phyloP scores from a whole-genome alignment of 2,797 vertebrate species.

The Apodemus agrarius region DNA sequence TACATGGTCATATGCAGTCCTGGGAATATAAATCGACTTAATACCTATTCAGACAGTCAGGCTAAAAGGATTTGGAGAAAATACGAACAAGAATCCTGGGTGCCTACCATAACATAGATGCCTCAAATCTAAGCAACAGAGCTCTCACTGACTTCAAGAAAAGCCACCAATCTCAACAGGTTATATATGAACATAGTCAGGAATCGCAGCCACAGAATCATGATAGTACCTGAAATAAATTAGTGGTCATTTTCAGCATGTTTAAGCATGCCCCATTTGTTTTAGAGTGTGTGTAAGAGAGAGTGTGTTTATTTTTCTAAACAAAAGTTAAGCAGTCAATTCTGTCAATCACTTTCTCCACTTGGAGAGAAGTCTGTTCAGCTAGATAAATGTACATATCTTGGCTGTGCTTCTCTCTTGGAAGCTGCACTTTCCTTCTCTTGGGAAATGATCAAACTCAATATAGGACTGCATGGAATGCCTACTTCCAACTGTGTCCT shows the following conservation, averaged over 20 bases:
- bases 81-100: fast-evolving
- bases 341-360: neutral
- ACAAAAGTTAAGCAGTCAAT: neutral
- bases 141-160: neutral
- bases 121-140: neutral
- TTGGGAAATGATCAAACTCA: neutral
- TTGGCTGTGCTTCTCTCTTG: neutral
- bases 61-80: no score
- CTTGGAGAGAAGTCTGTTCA: neutral
- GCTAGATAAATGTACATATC: neutral
- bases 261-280: neutral
- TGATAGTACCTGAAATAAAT: neutral
- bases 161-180: no score
- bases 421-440: neutral
- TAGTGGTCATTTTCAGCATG: neutral
- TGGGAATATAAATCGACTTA: neutral
- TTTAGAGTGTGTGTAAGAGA: neutral
- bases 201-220: neutral
- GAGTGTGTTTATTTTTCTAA: neutral
- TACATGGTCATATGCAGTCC: neutral
- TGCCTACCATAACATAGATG: fast-evolving
- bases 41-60: neutral
- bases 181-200: fast-evolving
- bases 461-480: neutral
- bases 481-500: neutral